A percentile compares a stretch with the other conserved stretches of the same genome.
phyloP scores from a whole-genome alignment of 2,888 invertebrate genomes.

The Mechanitis messenoides region DNA sequence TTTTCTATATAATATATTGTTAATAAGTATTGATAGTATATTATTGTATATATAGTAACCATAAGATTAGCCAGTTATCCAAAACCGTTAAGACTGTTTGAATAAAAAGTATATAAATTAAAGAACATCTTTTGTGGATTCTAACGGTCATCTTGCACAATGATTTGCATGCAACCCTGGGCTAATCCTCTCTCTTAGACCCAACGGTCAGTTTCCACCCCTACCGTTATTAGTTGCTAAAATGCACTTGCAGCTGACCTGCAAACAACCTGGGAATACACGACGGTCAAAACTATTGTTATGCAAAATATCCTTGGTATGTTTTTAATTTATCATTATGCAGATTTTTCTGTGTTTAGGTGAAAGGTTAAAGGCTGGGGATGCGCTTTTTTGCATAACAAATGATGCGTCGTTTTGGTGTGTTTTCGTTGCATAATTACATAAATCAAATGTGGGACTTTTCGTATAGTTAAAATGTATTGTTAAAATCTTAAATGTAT shows the following conservation, averaged over 20 bases:
- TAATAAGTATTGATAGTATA: no score
- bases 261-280: slow-evolving; percentile 49
- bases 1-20: no score
- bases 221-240: slow-evolving; percentile 50
- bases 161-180: slow-evolving; percentile 56
- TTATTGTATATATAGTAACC: no score
- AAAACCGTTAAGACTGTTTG: slow-evolving; percentile 21
- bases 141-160: slow-evolving; percentile 49
- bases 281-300: slow-evolving; percentile 46
- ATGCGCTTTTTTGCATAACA: slow-evolving; percentile 43
- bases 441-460: slow-evolving; percentile 6
- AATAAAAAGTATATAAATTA: slow-evolving; percentile 32
- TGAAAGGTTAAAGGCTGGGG: slow-evolving; percentile 29
- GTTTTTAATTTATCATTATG: slow-evolving; percentile 64
- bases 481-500: no score
- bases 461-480: not conserved
- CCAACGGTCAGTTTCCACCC: slow-evolving; percentile 45
- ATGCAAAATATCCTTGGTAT: slow-evolving; percentile 47
- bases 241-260: slow-evolving; percentile 62
- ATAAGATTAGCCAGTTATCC: no score
- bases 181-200: slow-evolving; percentile 37
- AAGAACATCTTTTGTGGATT: slow-evolving; percentile 35
- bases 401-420: slow-evolving; percentile 25
- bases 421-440: slow-evolving; percentile 26
- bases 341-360: slow-evolving; percentile 40